Conservation (phyloP, 2,797 vertebrate species). For the Lepilemur septentrionalis region DNA sequence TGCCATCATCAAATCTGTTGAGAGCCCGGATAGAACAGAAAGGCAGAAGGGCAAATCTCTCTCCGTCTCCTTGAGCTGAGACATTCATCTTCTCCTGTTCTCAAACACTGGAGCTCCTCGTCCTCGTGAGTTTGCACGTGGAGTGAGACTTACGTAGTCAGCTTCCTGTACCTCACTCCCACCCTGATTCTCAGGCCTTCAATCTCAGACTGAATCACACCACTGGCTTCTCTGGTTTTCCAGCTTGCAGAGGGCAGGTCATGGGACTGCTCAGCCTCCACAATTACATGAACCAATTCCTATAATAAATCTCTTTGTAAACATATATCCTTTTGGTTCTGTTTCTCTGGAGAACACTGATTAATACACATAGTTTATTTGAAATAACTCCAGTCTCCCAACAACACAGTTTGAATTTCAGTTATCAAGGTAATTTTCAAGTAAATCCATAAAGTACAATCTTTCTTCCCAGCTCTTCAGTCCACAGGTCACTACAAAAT, state of each 20-base stretch:
- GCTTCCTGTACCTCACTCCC: not conserved
- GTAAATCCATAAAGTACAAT: not conserved
- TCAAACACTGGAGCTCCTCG: not conserved
- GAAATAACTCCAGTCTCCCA: not conserved
- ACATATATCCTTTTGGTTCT: not conserved
- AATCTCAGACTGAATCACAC: not conserved
- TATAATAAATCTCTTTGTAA: not conserved
- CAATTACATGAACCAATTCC: not conserved
- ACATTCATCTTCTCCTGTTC: not conserved
- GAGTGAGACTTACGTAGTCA: no score
- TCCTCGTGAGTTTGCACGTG: not conserved
- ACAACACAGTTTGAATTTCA: not conserved
- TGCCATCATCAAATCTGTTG: no score
- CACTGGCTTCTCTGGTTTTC: not conserved
- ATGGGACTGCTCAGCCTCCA: not conserved
- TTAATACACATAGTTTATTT: not conserved
- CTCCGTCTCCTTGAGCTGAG: not conserved
- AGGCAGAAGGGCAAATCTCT: not conserved
- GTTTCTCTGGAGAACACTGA: not conserved
- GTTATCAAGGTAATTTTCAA: not conserved
- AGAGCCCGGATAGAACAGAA: not conserved
- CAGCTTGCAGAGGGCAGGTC: not conserved
- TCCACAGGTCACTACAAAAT: not conserved
- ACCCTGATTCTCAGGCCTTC: not conserved
- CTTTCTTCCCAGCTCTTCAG: not conserved